Evolutionary conservation across 1,140 invertebrate species (phyloP).

Genomic region (Macrobrachium rosenbergii): DNA sequence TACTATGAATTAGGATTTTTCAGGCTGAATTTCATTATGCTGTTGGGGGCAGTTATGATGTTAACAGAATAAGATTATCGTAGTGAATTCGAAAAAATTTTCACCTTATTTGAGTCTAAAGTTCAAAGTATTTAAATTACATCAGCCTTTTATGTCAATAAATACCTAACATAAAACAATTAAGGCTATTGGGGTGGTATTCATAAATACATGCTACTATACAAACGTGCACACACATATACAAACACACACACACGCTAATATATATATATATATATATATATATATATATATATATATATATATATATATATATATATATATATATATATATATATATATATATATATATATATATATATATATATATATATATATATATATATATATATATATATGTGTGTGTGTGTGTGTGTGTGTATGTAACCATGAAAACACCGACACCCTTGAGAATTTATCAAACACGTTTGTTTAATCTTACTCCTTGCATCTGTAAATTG

Average conservation of each 20-base stretch:
- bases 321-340: constrained; percentile 16
- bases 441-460: neutral
- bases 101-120: no score
- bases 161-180: no score
- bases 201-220: no score
- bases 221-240: neutral
- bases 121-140: no score
- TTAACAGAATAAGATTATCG: no score
- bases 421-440: no score
- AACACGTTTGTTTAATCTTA: neutral
- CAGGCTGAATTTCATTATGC: no score
- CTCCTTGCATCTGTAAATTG: neutral
- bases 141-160: no score
- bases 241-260: neutral
- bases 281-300: constrained; percentile 23
- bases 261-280: constrained; percentile 18
- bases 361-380: constrained; percentile 22
- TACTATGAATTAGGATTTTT: no score
- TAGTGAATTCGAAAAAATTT: no score
- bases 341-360: neutral
- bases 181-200: no score
- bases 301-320: constrained; percentile 27
- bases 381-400: neutral
- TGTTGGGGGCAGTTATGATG: no score
- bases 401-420: neutral